phyloP scores from a whole-genome alignment of 2,113 vertebrate genomes.

The Crypturellus undulatus region DNA sequence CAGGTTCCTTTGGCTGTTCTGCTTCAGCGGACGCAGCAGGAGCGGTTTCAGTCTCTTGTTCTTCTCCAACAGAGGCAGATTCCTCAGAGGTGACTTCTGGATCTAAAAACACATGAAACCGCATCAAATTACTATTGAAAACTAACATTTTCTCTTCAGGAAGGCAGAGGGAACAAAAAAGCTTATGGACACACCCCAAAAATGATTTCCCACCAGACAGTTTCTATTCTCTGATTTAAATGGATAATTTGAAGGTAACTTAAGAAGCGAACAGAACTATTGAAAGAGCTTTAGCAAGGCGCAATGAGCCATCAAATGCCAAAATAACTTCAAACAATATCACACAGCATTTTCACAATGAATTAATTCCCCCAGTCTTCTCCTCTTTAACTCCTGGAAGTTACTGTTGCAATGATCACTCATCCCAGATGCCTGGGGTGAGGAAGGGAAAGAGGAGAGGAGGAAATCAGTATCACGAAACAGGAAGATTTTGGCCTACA shows the following conservation, averaged over 20 bases:
- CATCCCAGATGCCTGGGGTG: not conserved
- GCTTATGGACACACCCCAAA: not conserved
- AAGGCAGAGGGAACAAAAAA: not conserved
- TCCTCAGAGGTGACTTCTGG: slow-evolving; percentile 88
- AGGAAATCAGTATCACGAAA: not conserved
- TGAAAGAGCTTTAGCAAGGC: not conserved
- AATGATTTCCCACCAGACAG: not conserved
- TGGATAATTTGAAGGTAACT: not conserved
- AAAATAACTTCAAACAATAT: not conserved
- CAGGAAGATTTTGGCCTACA: not conserved
- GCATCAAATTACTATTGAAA: not conserved
- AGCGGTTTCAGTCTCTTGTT: slow-evolving; percentile 81
- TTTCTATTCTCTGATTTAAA: not conserved
- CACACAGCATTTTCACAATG: not conserved
- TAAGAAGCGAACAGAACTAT: not conserved
- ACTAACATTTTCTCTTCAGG: not conserved
- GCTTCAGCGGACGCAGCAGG: slow-evolving; percentile 78
- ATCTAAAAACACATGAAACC: slow-evolving; percentile 68
- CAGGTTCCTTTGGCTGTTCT: slow-evolving; percentile 78
- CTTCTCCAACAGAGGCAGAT: slow-evolving; percentile 86
- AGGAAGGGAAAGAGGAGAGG: not conserved
- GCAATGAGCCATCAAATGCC: not conserved
- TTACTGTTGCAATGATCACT: not conserved
- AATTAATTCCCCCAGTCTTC: not conserved
- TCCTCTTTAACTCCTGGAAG: not conserved